Evolutionary conservation across 2,888 invertebrate species (phyloP).

Genomic region (Osmoderma eremita): DNA sequence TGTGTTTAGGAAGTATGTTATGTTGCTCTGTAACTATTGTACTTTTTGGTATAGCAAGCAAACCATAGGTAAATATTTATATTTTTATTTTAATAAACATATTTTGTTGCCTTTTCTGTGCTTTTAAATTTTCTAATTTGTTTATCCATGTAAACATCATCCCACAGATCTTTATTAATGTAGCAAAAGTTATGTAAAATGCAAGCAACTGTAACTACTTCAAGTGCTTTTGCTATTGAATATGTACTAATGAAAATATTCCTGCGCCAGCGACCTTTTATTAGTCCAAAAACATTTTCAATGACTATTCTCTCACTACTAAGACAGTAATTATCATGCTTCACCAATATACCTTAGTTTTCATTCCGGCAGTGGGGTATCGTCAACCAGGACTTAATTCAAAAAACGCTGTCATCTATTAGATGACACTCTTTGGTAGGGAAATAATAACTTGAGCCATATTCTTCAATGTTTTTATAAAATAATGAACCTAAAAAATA

Average conservation of each 20-base stretch:
- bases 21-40: too few relatives aligned
- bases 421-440: neutral
- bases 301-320: constrained; percentile 11
- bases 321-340: constrained; percentile 10
- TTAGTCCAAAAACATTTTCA: constrained; percentile 36
- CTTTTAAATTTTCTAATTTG: too few relatives aligned
- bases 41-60: too few relatives aligned
- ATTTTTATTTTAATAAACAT: too few relatives aligned
- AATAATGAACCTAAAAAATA: neutral
- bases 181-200: constrained; percentile 37
- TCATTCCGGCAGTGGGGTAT: neutral
- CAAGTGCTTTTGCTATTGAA: constrained; percentile 32
- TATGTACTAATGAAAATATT: constrained; percentile 28
- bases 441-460: neutral
- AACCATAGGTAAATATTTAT: neutral
- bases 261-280: constrained; percentile 33
- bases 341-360: constrained; percentile 2
- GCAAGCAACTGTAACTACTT: constrained; percentile 33
- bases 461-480: neutral
- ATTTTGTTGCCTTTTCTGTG: too few relatives aligned
- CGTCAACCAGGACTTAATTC: constrained; percentile 6
- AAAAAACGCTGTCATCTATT: neutral
- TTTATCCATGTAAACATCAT: neutral
- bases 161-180: constrained; percentile 38
- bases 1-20: too few relatives aligned